phyloP scores from a whole-genome alignment of 2,113 vertebrate genomes.

The Leucoraja erinaceus region DNA sequence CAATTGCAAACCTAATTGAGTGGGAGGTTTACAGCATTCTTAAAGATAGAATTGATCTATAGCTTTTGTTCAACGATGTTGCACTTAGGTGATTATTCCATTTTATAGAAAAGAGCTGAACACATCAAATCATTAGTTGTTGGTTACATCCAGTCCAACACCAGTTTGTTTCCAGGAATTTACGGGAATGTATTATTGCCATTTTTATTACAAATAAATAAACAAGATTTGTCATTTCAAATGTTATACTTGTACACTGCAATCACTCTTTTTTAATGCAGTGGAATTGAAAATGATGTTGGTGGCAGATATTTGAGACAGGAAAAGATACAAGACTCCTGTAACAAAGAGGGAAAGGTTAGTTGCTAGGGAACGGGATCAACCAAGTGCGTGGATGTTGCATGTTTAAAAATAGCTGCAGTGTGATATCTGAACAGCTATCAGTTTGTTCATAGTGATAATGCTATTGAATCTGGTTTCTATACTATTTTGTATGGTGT shows the following conservation, averaged over 20 bases:
- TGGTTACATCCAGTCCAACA: not conserved
- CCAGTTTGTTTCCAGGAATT: not conserved
- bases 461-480: not conserved
- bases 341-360: not conserved
- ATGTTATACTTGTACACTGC: too few species aligned
- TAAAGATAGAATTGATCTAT: conserved; percentile 4
- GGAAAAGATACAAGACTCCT: not conserved
- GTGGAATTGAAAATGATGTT: not conserved
- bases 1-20: not conserved
- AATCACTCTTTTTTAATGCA: not conserved
- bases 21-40: not conserved
- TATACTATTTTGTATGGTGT: not conserved
- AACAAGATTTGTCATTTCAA: too few species aligned
- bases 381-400: not conserved
- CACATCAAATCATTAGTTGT: not conserved
- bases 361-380: not conserved
- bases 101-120: not conserved
- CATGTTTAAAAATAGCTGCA: conserved; percentile 7
- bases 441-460: not conserved
- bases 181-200: not conserved
- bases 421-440: not conserved
- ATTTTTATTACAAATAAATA: too few species aligned
- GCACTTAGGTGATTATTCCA: not conserved
- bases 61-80: not conserved
- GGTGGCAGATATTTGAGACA: not conserved